phyloP scores from a whole-genome alignment of 2,113 vertebrate genomes.

The Forbesichthys agassizii region DNA sequence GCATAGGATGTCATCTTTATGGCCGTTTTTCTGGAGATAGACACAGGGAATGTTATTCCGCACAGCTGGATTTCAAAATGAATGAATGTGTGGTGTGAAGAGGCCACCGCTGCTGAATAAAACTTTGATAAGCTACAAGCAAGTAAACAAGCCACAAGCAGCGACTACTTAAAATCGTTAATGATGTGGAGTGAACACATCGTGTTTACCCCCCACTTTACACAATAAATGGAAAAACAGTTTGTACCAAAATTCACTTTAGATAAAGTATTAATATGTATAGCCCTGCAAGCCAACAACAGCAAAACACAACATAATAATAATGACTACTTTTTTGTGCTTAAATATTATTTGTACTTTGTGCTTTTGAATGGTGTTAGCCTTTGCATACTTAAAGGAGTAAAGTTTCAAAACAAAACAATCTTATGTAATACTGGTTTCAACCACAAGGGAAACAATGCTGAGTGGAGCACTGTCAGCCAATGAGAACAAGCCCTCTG shows the following conservation, averaged over 20 bases:
- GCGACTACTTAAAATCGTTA: too few species aligned
- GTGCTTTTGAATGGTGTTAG: too few species aligned
- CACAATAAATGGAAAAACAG: not conserved
- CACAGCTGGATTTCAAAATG: not conserved
- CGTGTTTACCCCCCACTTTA: too few species aligned
- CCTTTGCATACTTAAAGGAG: too few species aligned
- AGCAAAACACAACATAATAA: too few species aligned
- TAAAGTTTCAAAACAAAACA: too few species aligned
- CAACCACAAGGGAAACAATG: too few species aligned
- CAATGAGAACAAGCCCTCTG: too few species aligned
- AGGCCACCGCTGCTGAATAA: not conserved
- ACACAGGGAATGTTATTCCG: not conserved
- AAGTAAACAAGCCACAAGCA: not conserved
- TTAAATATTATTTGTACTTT: too few species aligned
- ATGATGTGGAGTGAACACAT: not conserved
- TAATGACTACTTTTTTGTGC: constrained; percentile 3
- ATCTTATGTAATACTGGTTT: too few species aligned
- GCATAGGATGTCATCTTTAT: constrained; percentile 76
- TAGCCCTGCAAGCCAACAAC: not conserved
- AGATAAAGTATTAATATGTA: not conserved
- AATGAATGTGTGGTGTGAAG: not conserved
- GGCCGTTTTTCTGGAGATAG: constrained; percentile 57
- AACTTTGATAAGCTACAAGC: not conserved
- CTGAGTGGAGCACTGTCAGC: too few species aligned
- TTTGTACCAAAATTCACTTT: not conserved